Base-by-base conservation (phyloP, 2,113 vertebrate species). In the Australoheros scitulus region DNA sequence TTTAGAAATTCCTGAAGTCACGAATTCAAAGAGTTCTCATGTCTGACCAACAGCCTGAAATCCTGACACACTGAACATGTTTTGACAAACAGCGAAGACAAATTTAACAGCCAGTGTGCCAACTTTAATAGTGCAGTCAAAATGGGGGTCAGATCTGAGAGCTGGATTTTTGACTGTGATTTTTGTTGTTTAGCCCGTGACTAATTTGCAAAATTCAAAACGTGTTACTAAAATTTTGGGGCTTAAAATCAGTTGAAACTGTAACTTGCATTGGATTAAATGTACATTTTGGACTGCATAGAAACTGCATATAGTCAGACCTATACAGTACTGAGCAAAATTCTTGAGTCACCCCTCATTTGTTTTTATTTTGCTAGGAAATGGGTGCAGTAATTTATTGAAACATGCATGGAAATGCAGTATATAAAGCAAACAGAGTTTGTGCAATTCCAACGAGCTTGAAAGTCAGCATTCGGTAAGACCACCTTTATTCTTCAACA, bases 311-410 rank as follows among this genome's bases (percentile, higher is more conserved):
- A 50, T 20, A 29, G 24, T 10, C 29, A 32, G 43, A 47, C 15
- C 13, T 47, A 15, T 6, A 47, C 11, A 43, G 64, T 43, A 52
- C 65, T 29, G 15, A 29, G 41, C 64, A 50, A 50, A 70, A 29
- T 5, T 32, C 8, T 32, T 61, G 15, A 61, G 17, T 18, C 1
- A 2, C 17, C 26, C 15, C 15, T 61, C 26, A 1, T 26, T 47
- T 68, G 14, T 68, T 68, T 68, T 26, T 70, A 70, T 70, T 70
- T 70, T 70, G 9, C 64, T 70, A 11, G 41, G 5, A 68, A 68
- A 68, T 47, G 11, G 38, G 43, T 68, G 14, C 22, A 47, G 22
- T 7, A 3, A 68, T 68, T 47, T 26, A 24, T 18, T 68, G 41
- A 11, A 68, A 68, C 22, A 41, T 68, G 15, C 47, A 68, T 68